phyloP scores from a whole-genome alignment of 1,140 invertebrate genomes.

The Rhagoletis pomonella region DNA sequence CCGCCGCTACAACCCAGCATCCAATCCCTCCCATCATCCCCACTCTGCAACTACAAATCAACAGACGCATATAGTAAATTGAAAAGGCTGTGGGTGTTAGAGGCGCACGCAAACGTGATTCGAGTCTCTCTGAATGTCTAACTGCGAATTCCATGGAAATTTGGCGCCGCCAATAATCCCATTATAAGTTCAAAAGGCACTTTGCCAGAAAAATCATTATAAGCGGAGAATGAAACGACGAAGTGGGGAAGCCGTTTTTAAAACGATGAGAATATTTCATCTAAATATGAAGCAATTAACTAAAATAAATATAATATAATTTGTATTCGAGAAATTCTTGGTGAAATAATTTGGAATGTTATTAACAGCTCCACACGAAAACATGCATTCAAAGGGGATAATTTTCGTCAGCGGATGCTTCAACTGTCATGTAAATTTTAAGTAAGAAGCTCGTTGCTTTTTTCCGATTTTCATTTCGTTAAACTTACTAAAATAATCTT shows the following conservation, averaged over 20 bases:
- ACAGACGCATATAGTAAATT: neutral
- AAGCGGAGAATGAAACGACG: neutral
- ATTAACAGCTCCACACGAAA: no score
- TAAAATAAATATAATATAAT: no score
- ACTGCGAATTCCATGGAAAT: neutral
- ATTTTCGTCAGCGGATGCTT: no score
- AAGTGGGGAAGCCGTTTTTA: neutral
- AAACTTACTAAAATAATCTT: neutral
- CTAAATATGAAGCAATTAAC: no score
- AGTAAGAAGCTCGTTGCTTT: neutral
- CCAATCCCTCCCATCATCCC: neutral
- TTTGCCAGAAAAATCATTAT: neutral
- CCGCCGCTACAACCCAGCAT: neutral
- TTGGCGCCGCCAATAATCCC: neutral
- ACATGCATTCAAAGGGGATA: no score
- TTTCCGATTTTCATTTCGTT: neutral
- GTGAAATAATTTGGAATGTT: no score
- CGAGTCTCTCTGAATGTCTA: neutral
- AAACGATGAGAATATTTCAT: no score
- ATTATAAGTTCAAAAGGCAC: constrained; percentile 33
- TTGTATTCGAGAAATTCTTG: no score
- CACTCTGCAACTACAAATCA: neutral
- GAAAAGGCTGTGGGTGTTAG: neutral
- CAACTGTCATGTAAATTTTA: no score
- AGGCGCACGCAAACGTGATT: neutral